Evolutionary conservation across 2,113 vertebrate species (phyloP).

Genomic region (Ranitomeya variabilis): DNA sequence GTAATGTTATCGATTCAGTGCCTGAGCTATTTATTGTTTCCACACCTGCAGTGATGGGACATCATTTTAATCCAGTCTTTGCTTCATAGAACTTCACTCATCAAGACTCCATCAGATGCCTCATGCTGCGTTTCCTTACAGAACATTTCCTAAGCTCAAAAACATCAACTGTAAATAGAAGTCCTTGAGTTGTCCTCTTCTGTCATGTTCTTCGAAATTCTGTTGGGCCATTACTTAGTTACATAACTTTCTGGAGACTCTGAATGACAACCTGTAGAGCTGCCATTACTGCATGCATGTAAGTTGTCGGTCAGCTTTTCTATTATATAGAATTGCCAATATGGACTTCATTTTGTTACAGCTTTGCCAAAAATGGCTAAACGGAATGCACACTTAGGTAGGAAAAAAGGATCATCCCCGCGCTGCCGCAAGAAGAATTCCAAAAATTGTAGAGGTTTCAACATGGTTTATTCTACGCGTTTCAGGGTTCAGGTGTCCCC

Average conservation of each 20-base stretch:
- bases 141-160: background rate
- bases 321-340: background rate
- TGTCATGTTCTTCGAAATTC: background rate
- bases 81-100: constrained; percentile 11
- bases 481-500: too few relatives aligned
- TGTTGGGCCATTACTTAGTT: background rate
- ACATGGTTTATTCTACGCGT: too few relatives aligned
- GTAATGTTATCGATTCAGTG: constrained; percentile 51
- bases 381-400: too few relatives aligned
- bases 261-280: background rate
- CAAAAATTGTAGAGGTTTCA: too few relatives aligned
- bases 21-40: constrained; percentile 53
- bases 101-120: constrained; percentile 22
- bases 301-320: background rate
- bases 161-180: background rate
- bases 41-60: constrained; percentile 54
- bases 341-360: background rate
- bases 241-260: background rate
- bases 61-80: constrained; percentile 47
- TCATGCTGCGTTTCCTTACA: background rate
- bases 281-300: background rate
- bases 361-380: background rate
- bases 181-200: background rate
- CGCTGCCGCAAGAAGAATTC: too few relatives aligned
- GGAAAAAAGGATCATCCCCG: too few relatives aligned